Base-by-base conservation (phyloP, 2,113 vertebrate genomes). In the Lanius ludovicianus region DNA sequence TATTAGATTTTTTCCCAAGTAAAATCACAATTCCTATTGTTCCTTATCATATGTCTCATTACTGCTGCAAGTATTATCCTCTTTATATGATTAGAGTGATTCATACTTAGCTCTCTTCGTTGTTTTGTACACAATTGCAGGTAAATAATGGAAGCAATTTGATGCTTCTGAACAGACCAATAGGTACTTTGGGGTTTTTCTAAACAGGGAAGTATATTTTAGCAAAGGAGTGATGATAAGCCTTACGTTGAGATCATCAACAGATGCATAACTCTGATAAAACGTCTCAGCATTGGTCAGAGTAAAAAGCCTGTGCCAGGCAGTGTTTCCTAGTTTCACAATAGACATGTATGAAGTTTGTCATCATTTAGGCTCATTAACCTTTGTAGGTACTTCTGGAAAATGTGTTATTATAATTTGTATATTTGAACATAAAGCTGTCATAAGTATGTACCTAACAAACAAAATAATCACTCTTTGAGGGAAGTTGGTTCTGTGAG, bases 1-100 rank as follows among this genome's bases (percentile, higher is more conserved):
- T 96, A 93, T 97, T 97, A 86, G 93, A 92, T 97, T 77, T 83
- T 95, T 96, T 79, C 80, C 81, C 71, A 87, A 94, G 77, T 93
- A 93, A 96, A 97, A 95, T 95, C 77, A 89, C 95, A 96, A 75
- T 89, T 85, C 55, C 57, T 78, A 69, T 88, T 89, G 70, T 96
- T 97, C 65, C 84, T 95, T 96, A 93, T 83, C 89, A 64, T 87
- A 78, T 82, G 78, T 89, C 91, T 96, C 63, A 65, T 97, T 92
- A 87, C 78, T 90, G 80, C 85, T 97, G 87, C 78, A 73, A 92
- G 70, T 63, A 93, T 96, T 88, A 93, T 88, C 41, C 59, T 96
- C 42, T 85, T 89, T 89, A 71, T 67, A 59, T 85, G 87, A 96
- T 95, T 94, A 93, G 33, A 79, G 55, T 95, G 91, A 92, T 94